Evolutionary conservation across 1,140 invertebrate genomes (phyloP).

Genomic region (Patella vulgata): DNA sequence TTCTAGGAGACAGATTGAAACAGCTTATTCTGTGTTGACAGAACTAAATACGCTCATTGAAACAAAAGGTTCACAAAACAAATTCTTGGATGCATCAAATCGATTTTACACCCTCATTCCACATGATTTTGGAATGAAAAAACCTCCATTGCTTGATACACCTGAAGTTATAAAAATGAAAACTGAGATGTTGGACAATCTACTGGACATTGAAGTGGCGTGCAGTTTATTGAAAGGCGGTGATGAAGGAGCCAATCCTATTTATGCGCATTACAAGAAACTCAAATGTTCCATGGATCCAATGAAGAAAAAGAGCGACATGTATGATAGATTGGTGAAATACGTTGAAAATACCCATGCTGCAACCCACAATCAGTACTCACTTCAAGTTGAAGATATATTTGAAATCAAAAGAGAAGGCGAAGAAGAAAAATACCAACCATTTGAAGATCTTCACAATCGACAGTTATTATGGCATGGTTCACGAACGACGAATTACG

Average conservation of each 20-base stretch:
- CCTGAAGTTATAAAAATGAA: constrained; percentile 85
- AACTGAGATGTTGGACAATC: constrained; percentile 89
- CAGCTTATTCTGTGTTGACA: constrained; percentile 84
- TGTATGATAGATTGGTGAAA: constrained; percentile 72
- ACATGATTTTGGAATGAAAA: constrained; percentile 90
- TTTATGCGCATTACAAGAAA: constrained; percentile 91
- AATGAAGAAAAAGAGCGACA: constrained; percentile 77
- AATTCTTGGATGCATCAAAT: constrained; percentile 87
- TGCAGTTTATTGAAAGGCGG: constrained; percentile 83
- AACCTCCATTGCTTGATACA: constrained; percentile 83
- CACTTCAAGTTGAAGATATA: constrained; percentile 60
- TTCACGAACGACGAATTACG: constrained; percentile 92
- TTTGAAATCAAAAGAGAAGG: constrained; percentile 59
- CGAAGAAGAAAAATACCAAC: constrained; percentile 55
- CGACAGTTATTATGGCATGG: constrained; percentile 95
- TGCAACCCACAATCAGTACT: constrained; percentile 62
- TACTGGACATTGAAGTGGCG: constrained; percentile 95
- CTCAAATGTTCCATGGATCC: constrained; percentile 83
- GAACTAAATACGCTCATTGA: constrained; percentile 76
- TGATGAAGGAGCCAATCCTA: constrained; percentile 72
- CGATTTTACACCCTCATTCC: constrained; percentile 95
- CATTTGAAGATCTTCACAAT: constrained; percentile 72
- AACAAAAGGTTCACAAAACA: constrained; percentile 65
- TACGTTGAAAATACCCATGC: constrained; percentile 66
- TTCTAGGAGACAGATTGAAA: constrained; percentile 88